Base-by-base conservation (phyloP, 2,888 invertebrate species). In the Horisme vitalbata region DNA sequence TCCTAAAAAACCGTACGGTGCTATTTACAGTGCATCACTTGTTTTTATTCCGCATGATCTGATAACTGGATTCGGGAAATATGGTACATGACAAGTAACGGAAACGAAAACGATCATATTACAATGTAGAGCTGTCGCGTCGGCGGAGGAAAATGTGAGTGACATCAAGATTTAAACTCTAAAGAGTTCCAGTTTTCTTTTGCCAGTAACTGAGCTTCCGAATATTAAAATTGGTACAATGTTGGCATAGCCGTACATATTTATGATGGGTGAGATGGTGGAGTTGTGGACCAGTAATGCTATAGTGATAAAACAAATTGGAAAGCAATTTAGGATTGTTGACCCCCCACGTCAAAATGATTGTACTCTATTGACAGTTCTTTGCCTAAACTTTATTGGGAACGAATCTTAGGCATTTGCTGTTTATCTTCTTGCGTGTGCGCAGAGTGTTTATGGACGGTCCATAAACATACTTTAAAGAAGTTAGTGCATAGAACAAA, bases 131-230 rank as follows among this genome's bases (percentile, higher is more conserved):
- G 68, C 75, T 86, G 85, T 71, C 71, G 71, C 70, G 72, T 57
- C 72, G 83, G 59, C 77, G 80, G 56, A 83, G 84, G 69, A 89
- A 82, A 83, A 89, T 89, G 88, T 89, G 68, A 87, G 88, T 85
- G 65, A 59, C 43, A 53, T 59, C 56, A 59, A 54, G 43, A 50
- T 45, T 35, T n/a, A 32, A 31, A 24, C 20, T 41, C 33, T 6
- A 24, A n/a, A 32, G n/a, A 43, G 35, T 45, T 39, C 35, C 35
- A 45, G 47, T 53, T 54, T 44, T n/a, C 23, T 50, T 44, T 37
- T 43, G 33, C n/a, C n/a, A n/a, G n/a, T n/a, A n/a, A n/a, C n/a
- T n/a, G n/a, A n/a, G n/a, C n/a, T n/a, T n/a, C n/a, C n/a, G n/a
- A n/a, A n/a, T n/a, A n/a, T n/a, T n/a, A n/a, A n/a, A n/a, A n/a